Percentiles rank a stretch among this genome's conserved stretches.
Conservation (phyloP, 64 coral and sea anemone species). For the Dendronephthya gigantea region DNA sequence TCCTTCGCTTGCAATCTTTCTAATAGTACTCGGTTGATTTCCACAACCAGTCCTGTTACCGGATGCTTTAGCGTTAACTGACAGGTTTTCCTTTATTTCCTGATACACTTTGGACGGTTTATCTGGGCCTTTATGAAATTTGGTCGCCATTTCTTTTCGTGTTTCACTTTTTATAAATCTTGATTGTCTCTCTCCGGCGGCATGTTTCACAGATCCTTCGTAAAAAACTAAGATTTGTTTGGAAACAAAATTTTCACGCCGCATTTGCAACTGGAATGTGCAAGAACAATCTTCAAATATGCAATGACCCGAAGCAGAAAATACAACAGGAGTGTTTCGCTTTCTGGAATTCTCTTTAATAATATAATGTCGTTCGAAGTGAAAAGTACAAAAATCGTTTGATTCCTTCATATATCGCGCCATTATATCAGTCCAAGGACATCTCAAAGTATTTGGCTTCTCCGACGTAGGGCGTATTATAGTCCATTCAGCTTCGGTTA, state of each 20-base stretch:
- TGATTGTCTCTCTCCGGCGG: not conserved
- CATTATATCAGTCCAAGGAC: not conserved
- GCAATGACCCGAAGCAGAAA: slow-evolving; percentile 9
- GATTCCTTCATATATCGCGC: not conserved
- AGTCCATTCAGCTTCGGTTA: not conserved
- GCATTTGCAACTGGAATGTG: slow-evolving; percentile 15
- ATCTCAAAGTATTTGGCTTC: not conserved
- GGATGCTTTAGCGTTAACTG: not conserved
- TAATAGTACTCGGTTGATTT: not conserved
- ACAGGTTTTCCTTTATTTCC: not conserved
- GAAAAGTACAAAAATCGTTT: not conserved
- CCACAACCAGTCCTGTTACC: not conserved
- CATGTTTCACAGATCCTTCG: slow-evolving; percentile 11
- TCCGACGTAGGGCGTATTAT: not conserved
- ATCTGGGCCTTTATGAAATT: not conserved
- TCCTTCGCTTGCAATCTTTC: not conserved
- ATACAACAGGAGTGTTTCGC: not conserved
- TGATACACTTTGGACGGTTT: slow-evolving; percentile 21
- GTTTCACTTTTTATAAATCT: slow-evolving; percentile 15
- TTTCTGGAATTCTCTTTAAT: not conserved
- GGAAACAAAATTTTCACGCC: not conserved
- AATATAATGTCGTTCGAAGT: not conserved
- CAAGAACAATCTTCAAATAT: slow-evolving; percentile 18
- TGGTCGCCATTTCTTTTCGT: not conserved
- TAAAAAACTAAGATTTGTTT: not conserved